Conservation (phyloP, 92 coral and sea anemone species). For the Diadumene lineata region DNA sequence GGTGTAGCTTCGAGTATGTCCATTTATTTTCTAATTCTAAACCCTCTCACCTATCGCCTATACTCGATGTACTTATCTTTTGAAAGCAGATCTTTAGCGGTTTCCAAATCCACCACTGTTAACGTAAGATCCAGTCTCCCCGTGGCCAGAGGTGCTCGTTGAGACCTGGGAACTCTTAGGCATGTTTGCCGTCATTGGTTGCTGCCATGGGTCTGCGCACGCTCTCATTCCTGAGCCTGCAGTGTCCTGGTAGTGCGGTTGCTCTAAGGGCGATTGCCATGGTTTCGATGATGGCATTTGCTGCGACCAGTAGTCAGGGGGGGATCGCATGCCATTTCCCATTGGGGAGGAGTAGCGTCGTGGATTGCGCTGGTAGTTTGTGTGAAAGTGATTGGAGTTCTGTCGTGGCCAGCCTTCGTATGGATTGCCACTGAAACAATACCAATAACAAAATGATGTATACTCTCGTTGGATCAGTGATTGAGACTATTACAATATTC, state of each 20-base stretch:
- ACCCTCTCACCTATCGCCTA: not conserved
- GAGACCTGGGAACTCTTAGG: conserved; percentile 69
- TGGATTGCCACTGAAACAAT: conserved; percentile 7
- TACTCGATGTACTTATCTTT: too few species aligned
- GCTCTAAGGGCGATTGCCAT: conserved; percentile 73
- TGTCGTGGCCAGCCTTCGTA: conserved; percentile 92
- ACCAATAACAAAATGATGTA: not conserved
- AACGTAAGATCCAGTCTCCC: conserved; percentile 56
- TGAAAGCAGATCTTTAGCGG: too few species aligned
- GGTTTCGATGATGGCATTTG: conserved; percentile 65
- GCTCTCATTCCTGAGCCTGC: conserved; percentile 74
- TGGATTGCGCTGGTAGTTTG: conserved; percentile 59
- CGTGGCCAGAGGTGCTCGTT: conserved; percentile 50
- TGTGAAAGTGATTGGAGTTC: conserved; percentile 37
- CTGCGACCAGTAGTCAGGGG: conserved; percentile 86
- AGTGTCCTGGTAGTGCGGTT: conserved; percentile 59
- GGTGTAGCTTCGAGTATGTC: too few species aligned
- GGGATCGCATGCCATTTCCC: conserved; percentile 75
- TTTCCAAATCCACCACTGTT: conserved; percentile 64
- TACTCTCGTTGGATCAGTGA: not conserved
- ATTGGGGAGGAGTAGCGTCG: conserved; percentile 95
- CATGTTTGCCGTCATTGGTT: conserved; percentile 31
- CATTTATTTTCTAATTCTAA: conserved; percentile 5
- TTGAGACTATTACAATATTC: too few species aligned
- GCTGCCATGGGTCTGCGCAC: conserved; percentile 85